Base-by-base conservation (phyloP, 2,113 vertebrate species). In the Condylura cristata region DNA sequence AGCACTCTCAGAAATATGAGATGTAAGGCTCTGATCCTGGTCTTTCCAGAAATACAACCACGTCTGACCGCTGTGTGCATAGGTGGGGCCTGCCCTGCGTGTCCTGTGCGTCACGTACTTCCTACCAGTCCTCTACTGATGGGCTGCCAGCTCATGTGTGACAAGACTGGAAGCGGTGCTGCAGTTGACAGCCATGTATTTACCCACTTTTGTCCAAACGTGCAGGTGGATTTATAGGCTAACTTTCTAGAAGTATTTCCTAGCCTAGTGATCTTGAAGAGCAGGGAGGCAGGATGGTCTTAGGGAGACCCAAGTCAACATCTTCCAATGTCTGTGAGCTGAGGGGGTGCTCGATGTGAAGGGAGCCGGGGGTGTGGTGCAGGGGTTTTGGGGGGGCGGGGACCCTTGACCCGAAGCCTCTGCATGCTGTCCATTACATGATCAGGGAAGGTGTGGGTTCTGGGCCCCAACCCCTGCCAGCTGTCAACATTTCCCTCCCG, bases 251-350 rank as follows among this genome's bases (percentile, higher is more conserved):
- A 80, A 95, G 6, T 85, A 28, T 63, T 71, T 60, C 44, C 68
- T 12, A 61, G 76, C 37, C 68, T 90, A 63, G 72, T 88, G 56
- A 70, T 83, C 88, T 56, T 78, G 68, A 89, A 89, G 72, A 82
- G n/a, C 26, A 60, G 18, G 41, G 76, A 88, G 76, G 34, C 81
- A 87, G 58, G 86, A 39, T 30, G 51, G 39, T 26, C 39, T 30
- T 72, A n/a, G 34, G 65, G 71, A 88, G 68, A n/a, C 63, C 34
- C 41, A 3, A 24, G 22, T 2, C 66, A 34, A 92, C 58, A 78
- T 30, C 16, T 34, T 32, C 58, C 1, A 0, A 0, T 70, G 46
- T 41, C 26, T 44, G 58, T 70, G 65, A 79, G 66, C 79, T 41
- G 56, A 76, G 46, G 61, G 61, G 48, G 80, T 48, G 37, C 20